Evolutionary conservation across 2,113 vertebrate genomes (phyloP).

Genomic region (Cavia aperea): DNA sequence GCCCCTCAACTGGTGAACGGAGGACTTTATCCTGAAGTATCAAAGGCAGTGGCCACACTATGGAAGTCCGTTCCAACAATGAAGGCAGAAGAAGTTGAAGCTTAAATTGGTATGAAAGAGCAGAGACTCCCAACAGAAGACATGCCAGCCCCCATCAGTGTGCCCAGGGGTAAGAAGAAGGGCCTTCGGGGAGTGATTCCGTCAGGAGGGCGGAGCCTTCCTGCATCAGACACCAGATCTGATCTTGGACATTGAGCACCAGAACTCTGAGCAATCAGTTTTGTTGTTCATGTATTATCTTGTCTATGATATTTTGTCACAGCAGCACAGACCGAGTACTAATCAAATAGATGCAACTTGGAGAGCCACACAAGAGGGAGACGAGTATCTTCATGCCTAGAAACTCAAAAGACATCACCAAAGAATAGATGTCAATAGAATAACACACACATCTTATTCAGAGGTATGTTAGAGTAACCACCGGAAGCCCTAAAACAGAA

Average conservation of each 20-base stretch:
- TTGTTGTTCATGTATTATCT: neutral
- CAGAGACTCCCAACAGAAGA: neutral
- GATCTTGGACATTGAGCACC: neutral
- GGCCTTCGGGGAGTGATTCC: neutral
- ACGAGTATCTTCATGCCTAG: neutral
- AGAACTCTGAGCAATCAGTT: neutral
- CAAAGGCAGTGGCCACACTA: no score
- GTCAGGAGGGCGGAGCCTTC: neutral
- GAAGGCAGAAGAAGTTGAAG: neutral
- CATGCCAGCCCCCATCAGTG: neutral
- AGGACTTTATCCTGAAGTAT: neutral
- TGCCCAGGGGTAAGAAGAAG: neutral
- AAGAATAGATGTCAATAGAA: neutral
- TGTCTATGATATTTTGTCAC: neutral
- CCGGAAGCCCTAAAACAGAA: neutral
- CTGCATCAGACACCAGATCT: neutral
- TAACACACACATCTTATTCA: neutral
- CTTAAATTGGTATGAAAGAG: neutral
- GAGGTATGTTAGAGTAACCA: accelerated
- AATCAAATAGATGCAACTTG: neutral
- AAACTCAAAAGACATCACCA: neutral
- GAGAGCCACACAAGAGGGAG: neutral
- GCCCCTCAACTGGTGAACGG: neutral
- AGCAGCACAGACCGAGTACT: neutral
- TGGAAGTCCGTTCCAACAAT: neutral